Evolutionary conservation across 2,888 invertebrate species (phyloP).

Genomic region (Oligia latruncula): DNA sequence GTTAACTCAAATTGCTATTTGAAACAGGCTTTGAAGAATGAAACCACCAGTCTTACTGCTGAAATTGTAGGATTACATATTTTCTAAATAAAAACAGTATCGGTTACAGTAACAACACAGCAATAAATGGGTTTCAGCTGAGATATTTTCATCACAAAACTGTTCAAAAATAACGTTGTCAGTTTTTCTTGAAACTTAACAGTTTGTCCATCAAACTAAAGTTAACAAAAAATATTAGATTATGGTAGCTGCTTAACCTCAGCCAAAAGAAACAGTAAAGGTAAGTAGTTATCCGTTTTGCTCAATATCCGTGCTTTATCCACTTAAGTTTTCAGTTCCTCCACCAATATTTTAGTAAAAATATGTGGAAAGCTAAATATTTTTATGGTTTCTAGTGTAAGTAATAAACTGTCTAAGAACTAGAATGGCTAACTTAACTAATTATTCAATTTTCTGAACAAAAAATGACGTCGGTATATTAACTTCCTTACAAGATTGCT

Average conservation of each 20-base stretch:
- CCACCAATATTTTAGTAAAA: background rate
- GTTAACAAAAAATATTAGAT: background rate
- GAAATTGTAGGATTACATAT: slow-evolving; percentile 48
- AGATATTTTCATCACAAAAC: background rate
- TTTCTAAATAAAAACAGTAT: slow-evolving; percentile 27
- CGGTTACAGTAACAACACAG: slow-evolving; percentile 6
- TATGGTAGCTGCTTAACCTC: background rate
- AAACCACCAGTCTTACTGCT: slow-evolving; percentile 23
- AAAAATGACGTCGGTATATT: background rate
- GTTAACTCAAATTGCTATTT: slow-evolving; percentile 57
- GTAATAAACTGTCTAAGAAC: too few species aligned
- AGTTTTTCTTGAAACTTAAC: background rate
- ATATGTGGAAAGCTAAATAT: background rate
- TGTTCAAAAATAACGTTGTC: background rate
- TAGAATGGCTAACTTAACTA: background rate
- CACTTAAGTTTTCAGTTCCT: background rate
- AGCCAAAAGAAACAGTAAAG: background rate
- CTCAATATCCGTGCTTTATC: background rate
- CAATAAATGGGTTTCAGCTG: background rate
- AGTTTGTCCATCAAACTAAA: background rate
- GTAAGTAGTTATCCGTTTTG: background rate
- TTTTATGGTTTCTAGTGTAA: background rate
- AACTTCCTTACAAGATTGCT: background rate
- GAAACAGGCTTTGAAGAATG: slow-evolving; percentile 54
- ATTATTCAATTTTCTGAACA: background rate